Evolutionary conservation across 2,113 vertebrate genomes (phyloP).

Genomic region (Menura novaehollandiae): DNA sequence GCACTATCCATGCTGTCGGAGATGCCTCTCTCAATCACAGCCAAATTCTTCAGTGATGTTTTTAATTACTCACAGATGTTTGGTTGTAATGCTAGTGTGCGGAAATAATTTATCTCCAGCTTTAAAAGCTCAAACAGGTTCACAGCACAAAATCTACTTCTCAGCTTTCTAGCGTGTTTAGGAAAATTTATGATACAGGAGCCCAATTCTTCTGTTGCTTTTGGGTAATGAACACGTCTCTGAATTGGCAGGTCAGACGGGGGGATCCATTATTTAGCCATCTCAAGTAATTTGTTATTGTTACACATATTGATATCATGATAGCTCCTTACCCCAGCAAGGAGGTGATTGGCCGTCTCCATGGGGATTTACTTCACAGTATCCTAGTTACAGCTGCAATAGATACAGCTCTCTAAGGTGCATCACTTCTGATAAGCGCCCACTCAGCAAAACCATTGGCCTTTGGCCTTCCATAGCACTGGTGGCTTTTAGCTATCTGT

Average conservation of each 20-base stretch:
- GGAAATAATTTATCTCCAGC: constrained; percentile 69
- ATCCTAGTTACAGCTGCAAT: constrained; percentile 13
- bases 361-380: constrained; percentile 68
- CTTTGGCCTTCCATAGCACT: not conserved
- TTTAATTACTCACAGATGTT: constrained; percentile 72
- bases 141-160: constrained; percentile 59
- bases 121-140: constrained; percentile 70
- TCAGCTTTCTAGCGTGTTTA: constrained; percentile 38
- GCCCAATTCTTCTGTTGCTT: constrained; percentile 30
- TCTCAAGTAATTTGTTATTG: constrained; percentile 64
- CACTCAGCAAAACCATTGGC: not conserved
- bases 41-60: constrained; percentile 43
- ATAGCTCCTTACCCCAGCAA: constrained; percentile 50
- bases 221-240: constrained; percentile 24
- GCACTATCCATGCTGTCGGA: not conserved
- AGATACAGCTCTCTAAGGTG: not conserved
- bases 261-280: constrained; percentile 68
- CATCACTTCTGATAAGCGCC: not conserved
- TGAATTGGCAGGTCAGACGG: constrained; percentile 24
- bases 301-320: constrained; percentile 65
- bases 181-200: constrained; percentile 66
- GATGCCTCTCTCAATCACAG: constrained; percentile 23
- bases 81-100: constrained; percentile 45
- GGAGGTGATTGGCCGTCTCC: constrained; percentile 57
- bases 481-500: not conserved